phyloP scores from a whole-genome alignment of 1,140 invertebrate species.

The Parapsyche elsis region DNA sequence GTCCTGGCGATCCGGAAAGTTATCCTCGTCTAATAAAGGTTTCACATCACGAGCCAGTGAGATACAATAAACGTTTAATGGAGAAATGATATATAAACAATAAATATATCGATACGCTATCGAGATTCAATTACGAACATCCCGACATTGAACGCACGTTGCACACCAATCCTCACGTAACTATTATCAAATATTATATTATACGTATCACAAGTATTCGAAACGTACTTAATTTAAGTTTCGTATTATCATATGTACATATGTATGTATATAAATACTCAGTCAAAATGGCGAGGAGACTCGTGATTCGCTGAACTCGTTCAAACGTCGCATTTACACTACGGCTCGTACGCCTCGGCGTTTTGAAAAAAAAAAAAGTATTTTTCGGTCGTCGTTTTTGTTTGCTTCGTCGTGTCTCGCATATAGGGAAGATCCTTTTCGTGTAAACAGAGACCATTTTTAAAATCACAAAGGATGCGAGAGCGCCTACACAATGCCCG shows the following conservation, averaged over 20 bases:
- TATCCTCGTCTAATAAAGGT: conserved; percentile 48
- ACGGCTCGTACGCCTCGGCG: too few species aligned
- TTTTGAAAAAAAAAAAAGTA: too few species aligned
- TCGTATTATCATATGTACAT: too few species aligned
- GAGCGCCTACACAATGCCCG: neutral
- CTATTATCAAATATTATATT: neutral
- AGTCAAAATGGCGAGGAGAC: too few species aligned
- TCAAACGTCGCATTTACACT: too few species aligned
- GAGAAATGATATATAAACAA: conserved; percentile 41
- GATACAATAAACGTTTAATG: conserved; percentile 54
- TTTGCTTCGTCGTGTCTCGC: neutral
- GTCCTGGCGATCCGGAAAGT: conserved; percentile 41
- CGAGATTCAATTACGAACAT: conserved; percentile 28
- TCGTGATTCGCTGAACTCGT: too few species aligned
- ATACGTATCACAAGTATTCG: neutral
- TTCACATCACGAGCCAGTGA: conserved; percentile 47
- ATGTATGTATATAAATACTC: too few species aligned
- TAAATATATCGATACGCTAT: conserved; percentile 32
- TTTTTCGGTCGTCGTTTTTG: neutral
- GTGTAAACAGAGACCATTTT: neutral
- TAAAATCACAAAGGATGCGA: neutral
- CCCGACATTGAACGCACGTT: neutral
- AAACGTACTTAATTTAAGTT: too few species aligned
- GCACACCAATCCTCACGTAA: neutral
- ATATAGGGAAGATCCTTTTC: neutral